Percentiles rank a stretch among this genome's conserved stretches.
phyloP scores from a whole-genome alignment of 2,797 vertebrate genomes.

The Rhyacichthys aspro region DNA sequence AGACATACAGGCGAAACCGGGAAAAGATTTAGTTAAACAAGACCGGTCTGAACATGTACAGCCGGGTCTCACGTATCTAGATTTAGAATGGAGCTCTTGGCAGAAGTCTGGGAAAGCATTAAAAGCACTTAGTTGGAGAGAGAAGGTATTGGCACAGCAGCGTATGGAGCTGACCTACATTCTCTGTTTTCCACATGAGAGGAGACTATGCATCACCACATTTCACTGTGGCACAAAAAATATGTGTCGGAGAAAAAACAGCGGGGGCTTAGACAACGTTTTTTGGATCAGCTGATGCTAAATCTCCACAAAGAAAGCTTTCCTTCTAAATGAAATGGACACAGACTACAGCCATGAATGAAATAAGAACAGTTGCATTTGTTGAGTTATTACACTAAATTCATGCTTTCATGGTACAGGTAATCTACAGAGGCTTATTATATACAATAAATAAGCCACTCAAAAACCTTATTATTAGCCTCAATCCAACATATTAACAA shows the following conservation, averaged over 20 bases:
- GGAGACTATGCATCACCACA: conserved; percentile 63
- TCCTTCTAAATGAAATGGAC: no score
- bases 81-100: conserved; percentile 57
- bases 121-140: conserved; percentile 52
- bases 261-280: conserved; percentile 9
- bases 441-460: no score
- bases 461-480: no score
- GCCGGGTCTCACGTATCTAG: conserved; percentile 33
- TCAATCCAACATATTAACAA: no score
- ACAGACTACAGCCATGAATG: no score
- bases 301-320: background rate
- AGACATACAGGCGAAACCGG: conserved; percentile 5
- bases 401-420: no score
- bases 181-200: conserved; percentile 75
- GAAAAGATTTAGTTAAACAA: background rate
- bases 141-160: conserved; percentile 47
- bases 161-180: conserved; percentile 76
- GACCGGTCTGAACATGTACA: conserved; percentile 9
- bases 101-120: conserved; percentile 65
- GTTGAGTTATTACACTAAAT: no score
- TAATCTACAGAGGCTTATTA: no score
- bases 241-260: background rate
- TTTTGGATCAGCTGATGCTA: conserved; percentile 20
- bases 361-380: no score
- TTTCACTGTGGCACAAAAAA: conserved; percentile 50